These are phyloP conservation scores for Tolypeutes matacus DNA, from an alignment of 2,797 vertebrate species.

Conservation along the genomic window DNA sequence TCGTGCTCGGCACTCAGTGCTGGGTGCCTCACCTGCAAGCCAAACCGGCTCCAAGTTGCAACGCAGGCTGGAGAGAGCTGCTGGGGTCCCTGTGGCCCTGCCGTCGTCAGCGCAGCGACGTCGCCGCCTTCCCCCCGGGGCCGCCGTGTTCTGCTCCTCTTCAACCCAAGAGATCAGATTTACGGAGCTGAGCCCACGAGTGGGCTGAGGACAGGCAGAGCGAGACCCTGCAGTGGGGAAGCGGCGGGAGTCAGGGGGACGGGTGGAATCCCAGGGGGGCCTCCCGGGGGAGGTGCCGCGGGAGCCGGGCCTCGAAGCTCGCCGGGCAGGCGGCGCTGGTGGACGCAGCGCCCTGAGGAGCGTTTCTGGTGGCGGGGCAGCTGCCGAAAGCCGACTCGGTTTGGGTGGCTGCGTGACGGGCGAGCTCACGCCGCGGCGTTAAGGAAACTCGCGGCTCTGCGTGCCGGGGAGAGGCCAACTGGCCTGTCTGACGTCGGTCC, in stretches of 20 bases:
- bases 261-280: background rate
- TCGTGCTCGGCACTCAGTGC: background rate
- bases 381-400: background rate
- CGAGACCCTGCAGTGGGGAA: fast-evolving
- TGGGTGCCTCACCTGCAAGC: too few relatives aligned
- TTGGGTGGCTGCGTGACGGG: background rate
- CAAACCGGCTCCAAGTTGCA: too few relatives aligned
- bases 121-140: background rate
- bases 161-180: fast-evolving
- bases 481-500: background rate
- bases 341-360: fast-evolving
- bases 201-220: background rate
- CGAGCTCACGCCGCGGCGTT: slow-evolving; percentile 30
- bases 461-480: fast-evolving
- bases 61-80: too few relatives aligned
- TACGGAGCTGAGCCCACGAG: fast-evolving
- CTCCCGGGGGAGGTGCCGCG: background rate
- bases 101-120: too few relatives aligned
- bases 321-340: background rate
- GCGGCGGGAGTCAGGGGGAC: fast-evolving
- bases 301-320: background rate
- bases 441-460: background rate
- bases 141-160: fast-evolving
- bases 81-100: too few relatives aligned
- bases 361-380: background rate